Evolutionary conservation across 2,797 vertebrate genomes (phyloP), one percentile per base, ranked within the genome.

Genomic region (Halcyon leucocephala): DNA sequence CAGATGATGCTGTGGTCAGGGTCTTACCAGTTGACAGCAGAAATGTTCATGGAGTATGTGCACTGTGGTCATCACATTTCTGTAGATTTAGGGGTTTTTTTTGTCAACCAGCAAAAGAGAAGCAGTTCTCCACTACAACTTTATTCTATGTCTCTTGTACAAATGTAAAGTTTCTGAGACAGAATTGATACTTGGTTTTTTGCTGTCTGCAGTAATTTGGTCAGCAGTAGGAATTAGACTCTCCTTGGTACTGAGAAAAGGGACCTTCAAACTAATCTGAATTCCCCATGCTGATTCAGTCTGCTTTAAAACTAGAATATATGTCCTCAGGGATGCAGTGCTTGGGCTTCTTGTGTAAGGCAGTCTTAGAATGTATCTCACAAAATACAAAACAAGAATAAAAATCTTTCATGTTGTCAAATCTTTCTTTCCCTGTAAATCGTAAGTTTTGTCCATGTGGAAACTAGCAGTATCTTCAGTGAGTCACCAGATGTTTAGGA

Each of bases 31-130:
- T 5, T 78, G 48, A 18, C n/a, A 65, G 65, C 48, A 81, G 69
- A 67, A 29, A 31, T 15, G 4, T 3, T 33, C 25, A 28, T 3
- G 5, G 31, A 22, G 31, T 37, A 35, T 0, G 0, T 55, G 37
- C 14, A 3, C 25, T 60, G 49, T 60, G 31, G 29, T 48, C 11
- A 3, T 42, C 0, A 1, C 71, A 31, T 31, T 42, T 82, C 57
- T 65, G 69, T 35, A 61, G 19, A 7, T 26, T 20, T 14, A 19
- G 42, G 16, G 44, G 20, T 22, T 48, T 14, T 57, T 58, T 74
- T 61, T 41, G 51, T 58, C 55, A 69, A 3, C 29, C 71, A 24
- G 29, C n/a, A 42, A 42, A 25, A 15, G 20, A 49, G 28, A 77
- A 73, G 26, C 26, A 46, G 24, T 73, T 90, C 22, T 49, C n/a